phyloP scores from a whole-genome alignment of 2,113 vertebrate species.

The Scopus umbretta region DNA sequence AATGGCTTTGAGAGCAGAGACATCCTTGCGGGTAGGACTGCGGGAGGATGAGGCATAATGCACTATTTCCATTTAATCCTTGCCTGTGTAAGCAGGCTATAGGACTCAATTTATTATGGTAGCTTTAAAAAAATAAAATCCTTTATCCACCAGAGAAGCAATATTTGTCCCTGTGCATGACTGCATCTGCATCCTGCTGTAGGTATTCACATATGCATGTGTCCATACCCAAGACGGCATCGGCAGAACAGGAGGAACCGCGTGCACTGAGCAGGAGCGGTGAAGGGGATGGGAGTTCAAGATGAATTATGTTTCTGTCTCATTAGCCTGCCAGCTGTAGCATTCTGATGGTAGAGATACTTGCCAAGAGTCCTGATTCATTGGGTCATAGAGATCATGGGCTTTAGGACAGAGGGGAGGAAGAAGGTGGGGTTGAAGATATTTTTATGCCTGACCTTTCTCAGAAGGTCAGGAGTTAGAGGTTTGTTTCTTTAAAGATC shows the following conservation, averaged over 20 bases:
- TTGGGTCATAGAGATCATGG: not conserved
- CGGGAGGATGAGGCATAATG: not conserved
- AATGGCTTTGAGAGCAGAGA: not conserved
- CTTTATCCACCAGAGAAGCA: not conserved
- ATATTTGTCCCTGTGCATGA: too few species aligned
- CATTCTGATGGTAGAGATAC: not conserved
- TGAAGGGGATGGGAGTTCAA: not conserved
- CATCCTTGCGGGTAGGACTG: not conserved
- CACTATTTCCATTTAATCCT: not conserved
- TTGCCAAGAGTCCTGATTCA: not conserved
- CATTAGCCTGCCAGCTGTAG: not conserved
- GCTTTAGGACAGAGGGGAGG: not conserved
- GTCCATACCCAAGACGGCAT: accelerated
- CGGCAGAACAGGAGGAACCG: not conserved
- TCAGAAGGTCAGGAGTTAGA: not conserved
- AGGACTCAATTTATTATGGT: not conserved
- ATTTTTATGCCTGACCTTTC: not conserved
- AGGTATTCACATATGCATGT: accelerated
- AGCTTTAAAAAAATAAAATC: not conserved
- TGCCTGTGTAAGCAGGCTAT: not conserved
- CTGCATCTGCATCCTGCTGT: not conserved
- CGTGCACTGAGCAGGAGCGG: not conserved
- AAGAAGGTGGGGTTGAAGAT: accelerated
- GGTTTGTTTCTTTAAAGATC: not conserved
- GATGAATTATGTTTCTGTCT: not conserved